Evolutionary conservation across 2,888 invertebrate species (phyloP), one percentile per base, ranked within the genome.

Genomic region (Entomobrya proxima): DNA sequence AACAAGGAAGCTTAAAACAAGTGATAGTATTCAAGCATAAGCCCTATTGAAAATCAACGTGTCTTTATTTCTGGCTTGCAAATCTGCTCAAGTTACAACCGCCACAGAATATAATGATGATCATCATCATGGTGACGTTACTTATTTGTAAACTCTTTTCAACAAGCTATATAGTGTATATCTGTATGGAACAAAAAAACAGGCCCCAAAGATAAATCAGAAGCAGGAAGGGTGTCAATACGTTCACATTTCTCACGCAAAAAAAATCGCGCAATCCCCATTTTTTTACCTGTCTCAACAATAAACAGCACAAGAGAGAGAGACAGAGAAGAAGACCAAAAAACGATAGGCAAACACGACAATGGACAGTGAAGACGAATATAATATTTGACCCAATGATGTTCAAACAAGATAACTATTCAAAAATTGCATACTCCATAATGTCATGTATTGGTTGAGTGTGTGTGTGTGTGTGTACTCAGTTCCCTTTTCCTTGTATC

Each of bases 191-290:
- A 75, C 44, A 58, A 47, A 35, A 61, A 52, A 40, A 50, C 27
- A 79, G 79, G 75, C 75, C 79, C 74, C 69, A 72, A 58, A 85
- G 69, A 74, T 32, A 85, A 50, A 77, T 67, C 74, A 61, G 85
- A 79, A 85, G 67, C 85, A 74, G 79, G 85, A 85, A 85, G 85
- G 85, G 79, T 85, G 85, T 79, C 85, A 85, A 79, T 79, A 79
- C 52, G 58, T 58, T 78, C 78, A 79, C 67, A 74, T 74, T 79
- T 84, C 76, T 84, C 77, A 67, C 77, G 69, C 83, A 74, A 79
- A n/a, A n/a, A n/a, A 80, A 85, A 74, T 78, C 74, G 61, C 74
- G 52, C 79, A 85, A 64, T 79, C 72, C 74, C 40, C 9, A 32
- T 35, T 47, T n/a, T n/a, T 85, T 27, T 79, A 15, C 75, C 79